phyloP scores from a whole-genome alignment of 2,113 vertebrate genomes.

The Ancistrus triradiatus region DNA sequence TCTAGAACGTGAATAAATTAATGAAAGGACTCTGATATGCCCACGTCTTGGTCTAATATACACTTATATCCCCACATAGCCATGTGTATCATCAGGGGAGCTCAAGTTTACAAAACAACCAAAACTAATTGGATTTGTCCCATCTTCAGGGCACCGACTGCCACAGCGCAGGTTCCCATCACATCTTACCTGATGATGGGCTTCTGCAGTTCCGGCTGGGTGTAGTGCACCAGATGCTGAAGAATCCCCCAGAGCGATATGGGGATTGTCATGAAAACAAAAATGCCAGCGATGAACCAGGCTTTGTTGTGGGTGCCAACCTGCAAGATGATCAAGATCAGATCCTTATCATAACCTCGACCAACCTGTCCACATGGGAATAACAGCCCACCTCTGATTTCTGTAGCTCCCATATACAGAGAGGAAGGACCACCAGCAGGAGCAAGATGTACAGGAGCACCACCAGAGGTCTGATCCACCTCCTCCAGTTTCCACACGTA shows the following conservation, averaged over 20 bases:
- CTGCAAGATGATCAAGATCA: constrained; percentile 56
- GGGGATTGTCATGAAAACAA: constrained; percentile 93
- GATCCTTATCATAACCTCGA: not conserved
- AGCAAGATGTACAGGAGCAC: constrained; percentile 81
- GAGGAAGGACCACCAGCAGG: constrained; percentile 80
- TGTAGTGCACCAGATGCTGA: constrained; percentile 95
- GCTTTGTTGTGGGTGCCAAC: constrained; percentile 90
- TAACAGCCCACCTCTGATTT: constrained; percentile 86
- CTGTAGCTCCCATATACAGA: constrained; percentile 89
- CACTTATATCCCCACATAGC: too few relatives aligned
- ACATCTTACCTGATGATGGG: constrained; percentile 87
- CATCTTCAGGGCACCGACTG: too few relatives aligned
- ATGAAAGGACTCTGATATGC: too few relatives aligned
- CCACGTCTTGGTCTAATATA: too few relatives aligned
- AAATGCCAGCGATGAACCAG: constrained; percentile 97
- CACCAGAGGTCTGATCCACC: constrained; percentile 90
- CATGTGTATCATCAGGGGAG: too few relatives aligned
- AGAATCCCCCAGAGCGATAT: constrained; percentile 96
- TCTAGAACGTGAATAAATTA: too few relatives aligned
- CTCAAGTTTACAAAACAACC: too few relatives aligned
- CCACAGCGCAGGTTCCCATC: too few relatives aligned
- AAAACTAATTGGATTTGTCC: too few relatives aligned
- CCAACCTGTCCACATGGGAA: too few relatives aligned
- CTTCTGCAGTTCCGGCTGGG: constrained; percentile 93
- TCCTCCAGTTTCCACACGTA: constrained; percentile 91